Evolutionary conservation across 2,113 vertebrate genomes (phyloP).

Genomic region (Pardalotus punctatus): DNA sequence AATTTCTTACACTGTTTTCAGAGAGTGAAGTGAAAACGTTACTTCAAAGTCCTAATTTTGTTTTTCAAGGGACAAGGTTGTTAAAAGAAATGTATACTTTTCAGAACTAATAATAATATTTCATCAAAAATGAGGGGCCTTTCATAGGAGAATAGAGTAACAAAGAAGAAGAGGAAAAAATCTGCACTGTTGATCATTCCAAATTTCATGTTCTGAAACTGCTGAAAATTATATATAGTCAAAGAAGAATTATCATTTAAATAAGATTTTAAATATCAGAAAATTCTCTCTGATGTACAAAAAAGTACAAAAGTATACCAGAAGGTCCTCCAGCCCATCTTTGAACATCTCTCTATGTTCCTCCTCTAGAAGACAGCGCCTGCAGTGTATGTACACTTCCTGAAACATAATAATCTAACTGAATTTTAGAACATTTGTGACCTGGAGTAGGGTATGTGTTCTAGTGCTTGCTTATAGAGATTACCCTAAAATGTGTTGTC

Average conservation of each 20-base stretch:
- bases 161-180: neutral
- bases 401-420: neutral
- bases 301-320: neutral
- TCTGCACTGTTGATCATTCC: neutral
- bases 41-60: neutral
- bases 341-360: neutral
- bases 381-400: neutral
- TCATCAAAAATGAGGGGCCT: neutral
- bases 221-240: neutral
- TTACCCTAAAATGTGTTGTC: neutral
- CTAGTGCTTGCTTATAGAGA: neutral
- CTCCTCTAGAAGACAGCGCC: neutral
- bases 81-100: neutral
- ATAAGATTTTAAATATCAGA: neutral
- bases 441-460: neutral
- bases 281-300: neutral
- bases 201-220: neutral
- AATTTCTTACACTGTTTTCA: neutral
- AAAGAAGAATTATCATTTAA: neutral
- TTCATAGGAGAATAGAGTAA: neutral
- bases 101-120: neutral
- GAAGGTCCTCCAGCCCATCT: neutral
- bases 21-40: neutral
- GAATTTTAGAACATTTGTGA: neutral
- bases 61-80: rapidly evolving